These are phyloP conservation scores for Bryconaethiops microstoma DNA, from an alignment of 2,797 vertebrate species.

Conservation along the genomic window DNA sequence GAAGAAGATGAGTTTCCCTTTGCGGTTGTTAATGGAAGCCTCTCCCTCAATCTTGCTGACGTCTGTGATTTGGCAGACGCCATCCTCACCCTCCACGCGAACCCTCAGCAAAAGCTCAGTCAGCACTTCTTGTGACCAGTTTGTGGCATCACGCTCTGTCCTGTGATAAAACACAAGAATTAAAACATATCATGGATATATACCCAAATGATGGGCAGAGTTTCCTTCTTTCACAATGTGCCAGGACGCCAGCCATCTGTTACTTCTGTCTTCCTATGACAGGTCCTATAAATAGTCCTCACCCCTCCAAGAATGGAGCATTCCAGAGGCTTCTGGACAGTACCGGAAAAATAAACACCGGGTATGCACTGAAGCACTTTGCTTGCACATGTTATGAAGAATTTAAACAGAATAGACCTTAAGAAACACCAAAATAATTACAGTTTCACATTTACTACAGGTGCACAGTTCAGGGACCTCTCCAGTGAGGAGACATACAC, in stretches of 20 bases:
- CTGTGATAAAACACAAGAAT: conserved; percentile 65
- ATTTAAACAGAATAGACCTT: too few relatives aligned
- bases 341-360: neutral
- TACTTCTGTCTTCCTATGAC: conserved; percentile 48
- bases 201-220: neutral
- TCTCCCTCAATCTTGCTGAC: conserved; percentile 92
- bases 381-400: neutral
- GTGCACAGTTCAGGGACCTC: too few relatives aligned
- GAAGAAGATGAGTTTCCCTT: conserved; percentile 98
- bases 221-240: conserved; percentile 9
- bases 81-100: conserved; percentile 84
- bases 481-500: neutral
- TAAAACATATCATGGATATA: neutral
- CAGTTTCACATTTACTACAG: too few relatives aligned
- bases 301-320: conserved; percentile 33
- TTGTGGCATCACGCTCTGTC: conserved; percentile 95
- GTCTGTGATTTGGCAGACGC: conserved; percentile 91
- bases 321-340: conserved; percentile 39
- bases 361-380: neutral
- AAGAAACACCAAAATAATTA: too few relatives aligned
- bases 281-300: conserved; percentile 37
- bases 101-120: conserved; percentile 86
- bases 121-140: conserved; percentile 94
- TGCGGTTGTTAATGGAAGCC: conserved; percentile 98
- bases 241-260: conserved; percentile 47